Base-by-base conservation (phyloP, 1,140 invertebrate species). In the Drosophila athabasca region DNA sequence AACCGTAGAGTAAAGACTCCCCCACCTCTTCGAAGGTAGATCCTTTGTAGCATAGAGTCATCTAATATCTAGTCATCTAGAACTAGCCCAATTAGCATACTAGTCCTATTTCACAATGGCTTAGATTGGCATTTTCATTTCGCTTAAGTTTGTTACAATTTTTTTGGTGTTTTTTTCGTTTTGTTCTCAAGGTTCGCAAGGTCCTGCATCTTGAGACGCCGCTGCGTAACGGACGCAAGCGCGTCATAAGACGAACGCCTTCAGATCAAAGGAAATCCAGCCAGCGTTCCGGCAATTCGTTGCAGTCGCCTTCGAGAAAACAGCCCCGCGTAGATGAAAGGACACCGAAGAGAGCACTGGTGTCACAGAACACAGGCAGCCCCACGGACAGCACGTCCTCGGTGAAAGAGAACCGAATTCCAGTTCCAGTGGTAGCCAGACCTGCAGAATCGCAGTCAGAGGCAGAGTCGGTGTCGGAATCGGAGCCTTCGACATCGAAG, bases 141-240 rank as follows among this genome's bases (percentile, higher is more conserved):
- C 6, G 2, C n/a, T 55, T 54, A 19, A 44, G 8, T 7, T 53
- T 76, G 49, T 24, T 11, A 53, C 62, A 50, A 19, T 19, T 49
- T 48, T 54, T 52, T 52, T 71, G 43, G 66, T 59, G 53, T 50
- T 22, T 39, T 35, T 66, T 76, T 51, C 41, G 17, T 46, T 60
- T 67, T 39, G 29, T 58, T 53, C 41, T 44, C 19, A 57, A 90
- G 71, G 35, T 39, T 39, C 72, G 59, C 17, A 88, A 73, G 11
- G 76, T 90, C 13, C 41, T 81, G 43, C 68, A 67, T 15, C 61
- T 85, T 35, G 80, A 85, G 9, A 82, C 87, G 7, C 87, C 87
- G 3, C 5, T 90, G 22, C 68, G 87, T 7, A 90, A 90, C 52
- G 87, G 87, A 2, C 72, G 79, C 5, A 90, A 90, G 24, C 61